phyloP scores from a whole-genome alignment of 2,113 vertebrate species.

The Oryzias javanicus region DNA sequence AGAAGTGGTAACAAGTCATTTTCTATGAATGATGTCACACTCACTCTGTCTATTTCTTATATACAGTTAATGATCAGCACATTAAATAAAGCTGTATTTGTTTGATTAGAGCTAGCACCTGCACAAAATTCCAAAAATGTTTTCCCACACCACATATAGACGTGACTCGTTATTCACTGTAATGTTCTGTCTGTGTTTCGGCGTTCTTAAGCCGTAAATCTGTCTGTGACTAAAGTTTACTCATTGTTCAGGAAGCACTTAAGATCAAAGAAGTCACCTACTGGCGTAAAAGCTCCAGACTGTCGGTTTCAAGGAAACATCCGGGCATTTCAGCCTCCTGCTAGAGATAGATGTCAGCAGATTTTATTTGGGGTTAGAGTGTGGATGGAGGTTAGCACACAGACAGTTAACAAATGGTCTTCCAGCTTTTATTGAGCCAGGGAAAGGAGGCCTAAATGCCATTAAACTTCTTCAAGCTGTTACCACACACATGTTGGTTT shows the following conservation, averaged over 20 bases:
- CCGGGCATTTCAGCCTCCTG: conserved; percentile 40
- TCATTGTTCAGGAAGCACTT: conserved; percentile 33
- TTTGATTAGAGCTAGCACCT: conserved; percentile 26
- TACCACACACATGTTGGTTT: conserved; percentile 15
- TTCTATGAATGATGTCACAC: no score
- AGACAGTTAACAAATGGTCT: conserved; percentile 61
- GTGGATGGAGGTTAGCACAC: conserved; percentile 50
- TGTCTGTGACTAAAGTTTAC: conserved; percentile 8
- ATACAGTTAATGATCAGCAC: no score
- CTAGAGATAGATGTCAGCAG: conserved; percentile 46
- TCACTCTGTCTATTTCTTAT: no score
- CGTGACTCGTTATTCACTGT: conserved; percentile 34
- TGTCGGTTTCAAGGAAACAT: conserved; percentile 33
- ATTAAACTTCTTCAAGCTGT: conserved; percentile 43
- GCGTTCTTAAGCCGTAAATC: conserved; percentile 21
- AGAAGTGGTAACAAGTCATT: no score
- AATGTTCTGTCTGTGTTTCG: conserved; percentile 12
- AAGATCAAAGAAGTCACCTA: conserved; percentile 49
- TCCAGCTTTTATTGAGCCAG: conserved; percentile 48
- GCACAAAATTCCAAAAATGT: conserved; percentile 5
- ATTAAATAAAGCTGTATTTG: background rate
- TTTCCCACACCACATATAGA: conserved; percentile 9
- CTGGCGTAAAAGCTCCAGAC: conserved; percentile 23
- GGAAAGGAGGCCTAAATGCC: conserved; percentile 55
- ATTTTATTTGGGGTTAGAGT: conserved; percentile 57